Evolutionary conservation across 2,797 vertebrate species (phyloP).

Genomic region (Morelia viridis): DNA sequence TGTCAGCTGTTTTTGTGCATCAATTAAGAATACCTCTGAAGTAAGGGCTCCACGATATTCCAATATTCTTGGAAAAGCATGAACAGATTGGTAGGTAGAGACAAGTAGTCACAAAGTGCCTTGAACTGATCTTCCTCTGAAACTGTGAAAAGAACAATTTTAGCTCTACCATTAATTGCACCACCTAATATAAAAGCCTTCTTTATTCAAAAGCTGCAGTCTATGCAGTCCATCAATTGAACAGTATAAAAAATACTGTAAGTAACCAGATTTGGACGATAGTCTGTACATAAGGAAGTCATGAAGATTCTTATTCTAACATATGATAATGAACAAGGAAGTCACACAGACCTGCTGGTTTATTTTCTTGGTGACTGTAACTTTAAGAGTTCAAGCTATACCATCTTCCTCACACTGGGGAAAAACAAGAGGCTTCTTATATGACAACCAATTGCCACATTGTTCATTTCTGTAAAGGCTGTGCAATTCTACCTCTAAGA

Average conservation of each 20-base stretch:
- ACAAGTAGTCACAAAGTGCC: constrained; percentile 90
- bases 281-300: background rate
- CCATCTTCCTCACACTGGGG: background rate
- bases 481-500: background rate
- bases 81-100: constrained; percentile 90
- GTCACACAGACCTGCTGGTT: background rate
- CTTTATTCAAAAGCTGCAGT: background rate
- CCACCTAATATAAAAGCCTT: background rate
- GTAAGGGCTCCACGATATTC: constrained; percentile 81
- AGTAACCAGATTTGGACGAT: background rate
- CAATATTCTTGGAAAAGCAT: constrained; percentile 91
- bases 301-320: background rate
- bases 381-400: background rate
- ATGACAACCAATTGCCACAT: no score
- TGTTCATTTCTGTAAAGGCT: background rate
- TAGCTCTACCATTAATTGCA: background rate
- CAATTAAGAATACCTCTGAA: constrained; percentile 80
- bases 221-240: background rate
- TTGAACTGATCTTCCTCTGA: constrained; percentile 82
- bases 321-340: background rate
- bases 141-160: constrained; percentile 72
- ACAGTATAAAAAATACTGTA: background rate
- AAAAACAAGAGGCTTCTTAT: background rate
- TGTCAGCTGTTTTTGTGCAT: background rate
- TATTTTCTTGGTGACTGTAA: background rate